Base-by-base conservation (phyloP, 1,140 invertebrate genomes). In the Orius laevigatus region DNA sequence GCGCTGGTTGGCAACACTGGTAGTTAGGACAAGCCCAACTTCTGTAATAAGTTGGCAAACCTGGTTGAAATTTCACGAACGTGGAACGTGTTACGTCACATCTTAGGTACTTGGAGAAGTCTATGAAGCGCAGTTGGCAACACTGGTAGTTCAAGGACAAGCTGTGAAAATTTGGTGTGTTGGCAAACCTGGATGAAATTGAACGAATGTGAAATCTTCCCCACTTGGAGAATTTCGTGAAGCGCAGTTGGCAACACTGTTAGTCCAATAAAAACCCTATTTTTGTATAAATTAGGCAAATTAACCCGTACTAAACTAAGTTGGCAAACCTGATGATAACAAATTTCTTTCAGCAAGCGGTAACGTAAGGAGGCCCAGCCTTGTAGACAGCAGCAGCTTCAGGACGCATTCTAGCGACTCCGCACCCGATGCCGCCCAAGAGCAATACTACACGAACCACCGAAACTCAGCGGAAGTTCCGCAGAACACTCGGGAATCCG, bases 381-480 rank as follows among this genome's bases (percentile, higher is more conserved):
- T 84, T 11, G 79, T 86, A 0, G 82, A 87, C 60, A 79, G 79
- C 51, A 78, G 75, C 46, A 81, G 75, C 48, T 86, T 85, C 62
- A 78, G 82, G 51, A 83, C 80, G 0, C 74, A 83, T 45, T 54
- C 59, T n/a, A 57, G 52, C 25, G 58, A 59, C 31, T 53, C 49
- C 5, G 50, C 55, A 1, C 55, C 50, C 35, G 49, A 55, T 25
- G 39, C 43, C 12, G 53, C 51, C 14, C 40, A 46, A 40, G 35
- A 32, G 41, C 6, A 42, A 19, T 16, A 42, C 18, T 42, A 42
- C 25, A 25, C 25, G 8, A 25, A 25, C 25, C 25, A 25, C 25
- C 3, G 25, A 25, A 25, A 25, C 25, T 25, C 25, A 25, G 18
- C 12, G 18, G 40, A 14, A 42, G 6, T 18, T 42, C 40, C 34